Evolutionary conservation across 23 tunicate species (phyloP).

Genomic region (Oikopleura vanhoeffeni): DNA sequence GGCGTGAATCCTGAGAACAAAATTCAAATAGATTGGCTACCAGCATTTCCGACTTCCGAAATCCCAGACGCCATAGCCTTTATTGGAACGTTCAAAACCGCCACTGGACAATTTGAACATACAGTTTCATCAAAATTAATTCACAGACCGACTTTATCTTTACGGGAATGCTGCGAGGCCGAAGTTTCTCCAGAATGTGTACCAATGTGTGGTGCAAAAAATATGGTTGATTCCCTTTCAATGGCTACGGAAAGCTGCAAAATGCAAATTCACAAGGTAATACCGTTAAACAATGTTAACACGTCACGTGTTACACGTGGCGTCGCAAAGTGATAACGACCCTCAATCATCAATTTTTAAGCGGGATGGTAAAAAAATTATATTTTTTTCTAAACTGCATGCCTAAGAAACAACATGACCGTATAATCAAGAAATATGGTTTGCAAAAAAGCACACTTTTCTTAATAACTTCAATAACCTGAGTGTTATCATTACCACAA

Average conservation of each 20-base stretch:
- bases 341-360: no score
- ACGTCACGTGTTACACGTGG: no score
- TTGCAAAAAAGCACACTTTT: no score
- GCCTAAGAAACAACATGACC: no score
- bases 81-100: slow-evolving; percentile 3
- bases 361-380: no score
- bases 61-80: not conserved
- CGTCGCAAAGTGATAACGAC: no score
- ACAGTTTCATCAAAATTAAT: not conserved
- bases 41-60: not conserved
- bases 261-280: slow-evolving; percentile 11
- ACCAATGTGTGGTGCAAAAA: not conserved
- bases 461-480: no score
- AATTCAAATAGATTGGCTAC: not conserved
- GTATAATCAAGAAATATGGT: no score
- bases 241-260: slow-evolving; percentile 10
- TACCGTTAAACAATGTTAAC: no score
- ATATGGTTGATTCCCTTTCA: slow-evolving; percentile 10
- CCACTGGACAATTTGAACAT: slow-evolving; percentile 1
- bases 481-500: no score
- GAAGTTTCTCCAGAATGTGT: not conserved
- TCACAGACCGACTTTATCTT: not conserved
- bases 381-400: no score
- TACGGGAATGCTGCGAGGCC: not conserved
- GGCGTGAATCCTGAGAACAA: not conserved